Conservation (phyloP, 2,113 vertebrate genomes). For the Gambusia holbrooki region DNA sequence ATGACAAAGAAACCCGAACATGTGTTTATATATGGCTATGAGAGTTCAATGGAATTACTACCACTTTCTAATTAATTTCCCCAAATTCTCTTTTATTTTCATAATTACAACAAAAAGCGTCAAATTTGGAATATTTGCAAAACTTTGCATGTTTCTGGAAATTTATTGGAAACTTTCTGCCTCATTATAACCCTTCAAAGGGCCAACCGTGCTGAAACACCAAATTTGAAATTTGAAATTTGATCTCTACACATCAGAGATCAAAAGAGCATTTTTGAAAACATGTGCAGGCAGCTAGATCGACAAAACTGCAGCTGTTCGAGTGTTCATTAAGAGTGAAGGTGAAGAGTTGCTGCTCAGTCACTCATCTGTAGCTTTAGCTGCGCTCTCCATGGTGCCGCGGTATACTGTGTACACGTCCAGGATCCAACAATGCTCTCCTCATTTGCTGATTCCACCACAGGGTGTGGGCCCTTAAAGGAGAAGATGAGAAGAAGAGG, state of each 20-base stretch:
- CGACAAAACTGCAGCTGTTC: background rate
- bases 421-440: constrained; percentile 28
- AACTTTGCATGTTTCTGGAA: background rate
- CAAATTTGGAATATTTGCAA: background rate
- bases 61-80: too few species aligned
- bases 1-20: too few species aligned
- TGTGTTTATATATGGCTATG: background rate
- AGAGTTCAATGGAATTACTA: background rate
- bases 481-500: constrained; percentile 41
- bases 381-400: constrained; percentile 7
- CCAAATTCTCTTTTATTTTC: too few species aligned
- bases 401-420: constrained; percentile 38
- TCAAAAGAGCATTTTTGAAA: background rate
- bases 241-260: background rate
- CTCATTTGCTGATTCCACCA: constrained; percentile 54
- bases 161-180: too few species aligned
- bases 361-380: constrained; percentile 14
- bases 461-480: constrained; percentile 51
- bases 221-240: too few species aligned
- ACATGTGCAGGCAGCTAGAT: background rate
- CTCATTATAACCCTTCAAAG: too few species aligned
- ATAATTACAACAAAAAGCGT: too few species aligned
- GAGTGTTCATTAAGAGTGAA: constrained; percentile 5
- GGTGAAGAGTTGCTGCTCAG: background rate
- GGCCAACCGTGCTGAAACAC: too few species aligned